A percentile compares a stretch with the other conserved stretches of the same genome.
These are phyloP conservation scores for Toxotes lorentzi DNA, from an alignment of 2,797 vertebrate genomes.

Conservation along the genomic window DNA sequence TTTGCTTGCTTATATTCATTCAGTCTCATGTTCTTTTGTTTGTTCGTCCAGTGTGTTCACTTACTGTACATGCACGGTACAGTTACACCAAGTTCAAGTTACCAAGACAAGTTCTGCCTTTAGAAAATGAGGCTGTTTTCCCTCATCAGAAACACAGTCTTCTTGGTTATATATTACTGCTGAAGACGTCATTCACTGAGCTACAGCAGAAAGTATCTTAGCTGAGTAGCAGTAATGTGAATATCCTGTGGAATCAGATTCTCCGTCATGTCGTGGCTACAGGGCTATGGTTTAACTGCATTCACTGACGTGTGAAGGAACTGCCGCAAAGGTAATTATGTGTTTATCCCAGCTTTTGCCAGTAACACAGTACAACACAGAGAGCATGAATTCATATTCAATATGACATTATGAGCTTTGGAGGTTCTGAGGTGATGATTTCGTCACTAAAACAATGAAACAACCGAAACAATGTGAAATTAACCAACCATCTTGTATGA, in stretches of 20 bases:
- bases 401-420: constrained; percentile 3
- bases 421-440: constrained; percentile 28
- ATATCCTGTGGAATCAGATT: not conserved
- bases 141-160: too few species aligned
- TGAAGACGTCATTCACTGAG: not conserved
- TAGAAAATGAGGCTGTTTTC: not conserved
- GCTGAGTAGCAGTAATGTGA: not conserved
- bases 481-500: constrained; percentile 39
- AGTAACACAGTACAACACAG: not conserved
- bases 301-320: constrained; percentile 7
- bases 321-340: not conserved
- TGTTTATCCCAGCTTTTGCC: not conserved
- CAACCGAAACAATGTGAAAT: constrained; percentile 46
- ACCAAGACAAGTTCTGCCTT: constrained; percentile 23
- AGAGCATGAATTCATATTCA: not conserved
- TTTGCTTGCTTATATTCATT: constrained; percentile 3
- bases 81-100: not conserved
- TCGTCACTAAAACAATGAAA: constrained; percentile 33
- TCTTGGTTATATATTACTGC: not conserved
- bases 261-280: not conserved
- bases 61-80: not conserved
- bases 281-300: not conserved
- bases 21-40: not conserved
- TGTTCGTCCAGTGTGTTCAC: not conserved
- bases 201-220: not conserved